phyloP scores from a whole-genome alignment of 1,140 invertebrate genomes.

The Contarinia nasturtii region DNA sequence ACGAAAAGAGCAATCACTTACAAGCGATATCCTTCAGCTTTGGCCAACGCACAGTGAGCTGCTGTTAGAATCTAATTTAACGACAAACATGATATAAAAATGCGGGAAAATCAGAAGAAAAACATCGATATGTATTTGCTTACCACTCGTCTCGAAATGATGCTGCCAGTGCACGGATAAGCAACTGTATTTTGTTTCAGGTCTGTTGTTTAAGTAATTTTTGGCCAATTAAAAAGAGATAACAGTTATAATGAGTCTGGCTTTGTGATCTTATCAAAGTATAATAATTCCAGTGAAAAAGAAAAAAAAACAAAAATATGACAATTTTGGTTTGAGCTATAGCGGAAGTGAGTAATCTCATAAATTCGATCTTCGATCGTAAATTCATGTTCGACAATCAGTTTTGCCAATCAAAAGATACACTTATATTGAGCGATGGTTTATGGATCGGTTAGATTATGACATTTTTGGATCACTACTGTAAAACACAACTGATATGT shows the following conservation, averaged over 20 bases:
- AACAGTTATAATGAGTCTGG: no score
- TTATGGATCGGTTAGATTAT: no score
- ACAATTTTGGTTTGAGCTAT: no score
- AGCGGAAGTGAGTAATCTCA: slow-evolving; percentile 5
- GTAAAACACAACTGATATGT: no score
- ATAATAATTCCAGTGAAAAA: no score
- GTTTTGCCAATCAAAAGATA: no score
- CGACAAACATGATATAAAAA: neutral
- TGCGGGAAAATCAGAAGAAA: neutral
- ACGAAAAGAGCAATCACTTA: slow-evolving; percentile 21
- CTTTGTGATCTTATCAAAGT: no score
- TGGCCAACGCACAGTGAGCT: slow-evolving; percentile 47
- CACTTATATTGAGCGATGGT: no score
- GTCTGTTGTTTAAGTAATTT: slow-evolving; percentile 27
- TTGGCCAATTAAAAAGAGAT: no score
- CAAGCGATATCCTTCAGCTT: slow-evolving; percentile 44
- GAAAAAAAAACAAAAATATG: no score
- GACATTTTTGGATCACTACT: no score
- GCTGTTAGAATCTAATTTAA: slow-evolving; percentile 33
- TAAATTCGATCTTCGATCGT: slow-evolving; percentile 3
- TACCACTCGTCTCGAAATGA: slow-evolving; percentile 30
- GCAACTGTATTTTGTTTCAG: slow-evolving; percentile 34
- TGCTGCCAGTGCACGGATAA: slow-evolving; percentile 47
- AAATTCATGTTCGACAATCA: neutral
- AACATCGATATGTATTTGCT: no score